A percentile compares a stretch with the other conserved stretches of the same genome.
Evolutionary conservation across 2,888 invertebrate species (phyloP).

Genomic region (Cerastis leucographa): DNA sequence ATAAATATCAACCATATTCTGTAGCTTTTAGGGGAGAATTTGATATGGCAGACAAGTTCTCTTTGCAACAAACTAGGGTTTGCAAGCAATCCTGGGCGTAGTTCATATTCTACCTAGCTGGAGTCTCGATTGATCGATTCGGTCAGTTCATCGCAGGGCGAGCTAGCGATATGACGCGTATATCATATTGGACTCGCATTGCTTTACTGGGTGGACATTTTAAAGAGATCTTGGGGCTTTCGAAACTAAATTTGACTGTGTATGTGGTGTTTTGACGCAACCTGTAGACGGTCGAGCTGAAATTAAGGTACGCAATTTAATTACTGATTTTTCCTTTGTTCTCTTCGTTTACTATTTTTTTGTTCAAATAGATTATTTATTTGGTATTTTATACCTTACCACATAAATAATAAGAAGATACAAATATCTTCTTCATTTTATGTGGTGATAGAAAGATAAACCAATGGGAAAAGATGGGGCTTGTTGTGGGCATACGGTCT

Average conservation of each 20-base stretch:
- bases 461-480: background rate
- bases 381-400: background rate
- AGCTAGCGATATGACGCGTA: constrained; percentile 21
- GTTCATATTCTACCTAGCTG: constrained; percentile 62
- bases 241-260: background rate
- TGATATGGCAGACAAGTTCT: constrained; percentile 66
- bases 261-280: background rate
- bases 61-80: constrained; percentile 72
- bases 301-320: constrained; percentile 24
- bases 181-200: background rate
- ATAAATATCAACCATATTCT: constrained; percentile 51
- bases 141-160: constrained; percentile 23
- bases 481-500: background rate
- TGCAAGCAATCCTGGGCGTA: constrained; percentile 73
- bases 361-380: background rate
- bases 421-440: background rate
- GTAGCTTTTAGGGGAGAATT: constrained; percentile 51
- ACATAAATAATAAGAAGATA: too few species aligned
- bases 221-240: background rate
- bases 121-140: constrained; percentile 35
- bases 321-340: background rate
- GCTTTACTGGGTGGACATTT: background rate
- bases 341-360: background rate
- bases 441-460: background rate
- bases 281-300: background rate